A percentile compares a stretch with the other conserved stretches of the same genome.
phyloP scores from a whole-genome alignment of 2,888 invertebrate species.

The Nineta flava region DNA sequence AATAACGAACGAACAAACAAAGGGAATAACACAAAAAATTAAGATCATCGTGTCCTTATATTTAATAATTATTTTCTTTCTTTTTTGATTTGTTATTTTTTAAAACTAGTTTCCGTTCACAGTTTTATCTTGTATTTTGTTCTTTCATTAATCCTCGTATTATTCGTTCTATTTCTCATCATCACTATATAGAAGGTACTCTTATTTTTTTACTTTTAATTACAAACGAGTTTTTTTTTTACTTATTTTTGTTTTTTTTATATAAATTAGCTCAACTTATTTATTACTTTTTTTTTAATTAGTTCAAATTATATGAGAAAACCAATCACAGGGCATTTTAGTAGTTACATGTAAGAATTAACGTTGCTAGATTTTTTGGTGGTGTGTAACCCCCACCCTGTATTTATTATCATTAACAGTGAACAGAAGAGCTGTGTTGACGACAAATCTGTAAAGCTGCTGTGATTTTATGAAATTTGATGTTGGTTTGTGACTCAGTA shows the following conservation, averaged over 20 bases:
- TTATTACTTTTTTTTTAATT: too few species aligned
- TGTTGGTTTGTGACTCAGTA: neutral
- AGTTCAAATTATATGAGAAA: too few species aligned
- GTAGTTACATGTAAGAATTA: too few species aligned
- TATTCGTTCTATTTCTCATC: neutral
- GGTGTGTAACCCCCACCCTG: too few species aligned
- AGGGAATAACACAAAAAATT: neutral
- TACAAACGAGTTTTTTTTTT: too few species aligned
- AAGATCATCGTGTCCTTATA: neutral
- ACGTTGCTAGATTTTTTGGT: too few species aligned
- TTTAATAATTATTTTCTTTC: neutral
- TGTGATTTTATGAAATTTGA: neutral
- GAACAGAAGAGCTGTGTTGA: neutral
- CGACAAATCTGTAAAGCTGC: neutral
- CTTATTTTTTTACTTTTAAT: too few species aligned
- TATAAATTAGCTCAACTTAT: too few species aligned
- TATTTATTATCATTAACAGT: neutral
- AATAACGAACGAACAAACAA: neutral
- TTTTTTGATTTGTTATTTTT: neutral
- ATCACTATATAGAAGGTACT: too few species aligned
- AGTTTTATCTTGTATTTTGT: neutral
- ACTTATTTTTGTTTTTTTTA: too few species aligned
- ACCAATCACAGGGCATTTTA: too few species aligned
- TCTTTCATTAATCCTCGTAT: neutral
- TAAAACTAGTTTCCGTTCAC: slow-evolving; percentile 3